Evolutionary conservation across 1,140 invertebrate species (phyloP), one percentile per base, ranked within the genome.

Genomic region (Calephelis nemesis): DNA sequence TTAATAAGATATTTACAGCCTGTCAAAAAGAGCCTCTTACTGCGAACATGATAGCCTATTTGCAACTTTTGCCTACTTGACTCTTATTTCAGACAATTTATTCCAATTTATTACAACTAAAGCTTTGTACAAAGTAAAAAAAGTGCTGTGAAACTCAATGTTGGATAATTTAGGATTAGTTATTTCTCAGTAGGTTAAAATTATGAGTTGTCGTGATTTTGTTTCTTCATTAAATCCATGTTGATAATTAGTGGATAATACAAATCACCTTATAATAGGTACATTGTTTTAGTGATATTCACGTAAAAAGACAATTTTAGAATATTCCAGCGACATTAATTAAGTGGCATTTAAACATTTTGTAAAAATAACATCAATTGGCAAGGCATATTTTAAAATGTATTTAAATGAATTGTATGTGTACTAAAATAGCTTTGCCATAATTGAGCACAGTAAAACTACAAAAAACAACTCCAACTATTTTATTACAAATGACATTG

Each of bases 131-230:
- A 45, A 7, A 45, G 42, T 45, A 45, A 45, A 45, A 9, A 45
- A 45, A 45, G 42, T 5, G 5, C 6, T 1, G 19, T 58, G 8
- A 58, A 30, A 58, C 52, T 58, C 52, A 58, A 58, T 58, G 52
- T 58, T 58, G 52, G 52, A 58, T 58, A 58, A 58, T 58, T 58
- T 58, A 58, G 52, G 52, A 11, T 58, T 58, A 58, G 52, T 58
- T 58, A 58, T 39, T 58, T 58, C 52, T 58, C 52, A 58, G 5
- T 58, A 58, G 52, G 52, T 11, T 58, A 58, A 58, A 58, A 30
- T 30, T 58, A 58, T 58, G 19, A 58, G 52, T 58, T 58, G 15
- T 58, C 52, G 7, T 58, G 19, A 58, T 58, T 58, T 58, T 15
- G 10, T 58, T 58, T 11, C 30, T 58, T 58, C 15, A 58, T 10